Base-by-base conservation (phyloP, 2,113 vertebrate genomes). In the Rhegmatorhina hoffmannsi region DNA sequence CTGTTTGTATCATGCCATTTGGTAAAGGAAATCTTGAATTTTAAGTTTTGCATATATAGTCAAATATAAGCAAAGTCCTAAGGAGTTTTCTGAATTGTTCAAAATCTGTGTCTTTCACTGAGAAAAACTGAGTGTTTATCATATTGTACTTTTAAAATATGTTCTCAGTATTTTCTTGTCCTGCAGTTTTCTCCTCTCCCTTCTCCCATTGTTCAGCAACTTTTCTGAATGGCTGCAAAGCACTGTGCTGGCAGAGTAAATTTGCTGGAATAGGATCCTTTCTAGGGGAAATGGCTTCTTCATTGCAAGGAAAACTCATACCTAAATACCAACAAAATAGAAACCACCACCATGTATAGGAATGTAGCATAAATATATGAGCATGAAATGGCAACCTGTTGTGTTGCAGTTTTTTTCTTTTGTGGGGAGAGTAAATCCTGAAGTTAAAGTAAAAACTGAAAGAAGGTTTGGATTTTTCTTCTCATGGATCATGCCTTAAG, bases 1-100 rank as follows among this genome's bases (percentile, higher is more conserved):
- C 58, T 88, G 28, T 88, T 90, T 81, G 18, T 60, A 68, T 87
- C 75, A 59, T 92, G 60, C 82, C 66, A 52, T 75, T 87, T 53
- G 44, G 21, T 67, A 79, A 91, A 95, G 58, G 59, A 78, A 86
- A 89, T 87, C 9, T 36, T 69, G 40, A 73, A 52, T 76, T 77
- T 75, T 88, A 70, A 62, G 7, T 63, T 81, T 88, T 91, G n/a
- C 17, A n/a, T n/a, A 69, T 76, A 34, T 9, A 79, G 40, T 63
- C 53, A 85, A 66, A 68, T 47, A 78, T 19, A 58, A 86, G 56
- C 3, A 34, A 87, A 80, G 53, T 50, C 44, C 58, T 68, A 31
- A 38, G 17, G 58, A 75, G 5, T 81, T 94, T 76, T 56, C 13
- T 40, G 59, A 49, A 20, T 78, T 55, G 76, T 52, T 87, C 9